Base-by-base conservation (phyloP, 2,797 vertebrate species). In the Morus bassanus region DNA sequence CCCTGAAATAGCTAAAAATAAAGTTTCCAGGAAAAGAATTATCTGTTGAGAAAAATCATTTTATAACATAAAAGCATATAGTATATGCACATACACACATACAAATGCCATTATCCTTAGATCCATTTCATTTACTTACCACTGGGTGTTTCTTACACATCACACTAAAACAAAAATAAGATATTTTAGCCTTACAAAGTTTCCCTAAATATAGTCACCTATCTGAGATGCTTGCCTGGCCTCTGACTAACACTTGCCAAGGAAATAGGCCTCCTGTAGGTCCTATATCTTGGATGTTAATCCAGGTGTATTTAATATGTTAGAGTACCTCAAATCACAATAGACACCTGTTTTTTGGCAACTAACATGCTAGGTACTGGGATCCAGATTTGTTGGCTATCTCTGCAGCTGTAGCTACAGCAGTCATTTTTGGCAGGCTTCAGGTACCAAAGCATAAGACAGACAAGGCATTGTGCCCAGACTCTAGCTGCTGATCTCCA, bases 391-490 rank as follows among this genome's bases (percentile, higher is more conserved):
- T 4, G 0, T 41, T 82, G 91, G 57, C 31, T 88, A 64, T 77
- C 76, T 89, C 85, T 93, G 68, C 73, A 80, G 68, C 72, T 85
- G 35, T 95, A 94, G 91, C 75, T 80, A 59, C 64, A 88, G 75
- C 48, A 89, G 82, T 88, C 72, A 75, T n/a, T 88, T 88, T 94
- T 17, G 33, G 73, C 64, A 90, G 91, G 61, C 18, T 93, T 93
- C 85, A 85, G 83, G 64, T 85, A 78, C 53, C 48, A 64, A 85
- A 81, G 68, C 0, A 0, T 57, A 48, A 68, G 60, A 75, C 3
- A 90, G 85, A 77, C 6, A 63, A 88, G 87, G 46, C 43, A 76
- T 37, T 13, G 3, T 85, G 43, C 57, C 82, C 88, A 86, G 15
- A 60, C n/a, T 83, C 14, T 53, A 80, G 48, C 13, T 2, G 53